These are phyloP conservation scores for Myotis findleyi DNA, from an alignment of 2,797 vertebrate species.

Conservation along the genomic window DNA sequence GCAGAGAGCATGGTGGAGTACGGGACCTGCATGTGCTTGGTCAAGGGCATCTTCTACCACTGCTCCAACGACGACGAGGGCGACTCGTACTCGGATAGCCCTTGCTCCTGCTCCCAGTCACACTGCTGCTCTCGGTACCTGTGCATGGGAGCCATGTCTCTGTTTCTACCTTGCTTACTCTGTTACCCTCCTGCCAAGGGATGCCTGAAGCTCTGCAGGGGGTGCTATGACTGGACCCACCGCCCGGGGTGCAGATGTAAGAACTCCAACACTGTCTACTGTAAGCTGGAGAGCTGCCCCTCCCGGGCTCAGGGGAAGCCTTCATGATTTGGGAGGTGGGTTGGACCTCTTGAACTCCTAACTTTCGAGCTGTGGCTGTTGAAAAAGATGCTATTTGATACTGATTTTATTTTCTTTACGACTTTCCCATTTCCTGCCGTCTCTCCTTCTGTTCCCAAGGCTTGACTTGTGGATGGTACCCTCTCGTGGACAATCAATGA, in stretches of 20 bases:
- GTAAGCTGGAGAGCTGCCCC: constrained; percentile 96
- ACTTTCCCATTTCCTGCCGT: constrained; percentile 5
- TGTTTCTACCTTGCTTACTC: constrained; percentile 95
- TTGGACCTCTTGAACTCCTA: constrained; percentile 70
- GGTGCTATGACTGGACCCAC: constrained; percentile 94
- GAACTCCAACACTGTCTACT: constrained; percentile 99
- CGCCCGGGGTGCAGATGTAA: constrained; percentile 97
- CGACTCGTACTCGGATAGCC: constrained; percentile 96
- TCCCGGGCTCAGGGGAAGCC: constrained; percentile 91
- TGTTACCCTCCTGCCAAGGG: constrained; percentile 97
- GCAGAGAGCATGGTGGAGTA: constrained; percentile 97
- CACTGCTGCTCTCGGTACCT: constrained; percentile 97
- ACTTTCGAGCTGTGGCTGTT: constrained; percentile 88
- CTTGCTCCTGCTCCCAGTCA: constrained; percentile 96
- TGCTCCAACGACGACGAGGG: constrained; percentile 97
- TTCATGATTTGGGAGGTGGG: constrained; percentile 91
- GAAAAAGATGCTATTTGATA: neutral
- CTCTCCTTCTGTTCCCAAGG: neutral
- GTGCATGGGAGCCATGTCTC: constrained; percentile 96
- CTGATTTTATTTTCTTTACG: constrained; percentile 76
- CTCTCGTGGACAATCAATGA: constrained; percentile 75
- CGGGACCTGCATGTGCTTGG: constrained; percentile 97
- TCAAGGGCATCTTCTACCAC: constrained; percentile 98
- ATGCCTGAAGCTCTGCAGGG: constrained; percentile 93
- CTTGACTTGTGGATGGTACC: constrained; percentile 79